phyloP scores from a whole-genome alignment of 2,113 vertebrate genomes.

The Cebidichthys violaceus region DNA sequence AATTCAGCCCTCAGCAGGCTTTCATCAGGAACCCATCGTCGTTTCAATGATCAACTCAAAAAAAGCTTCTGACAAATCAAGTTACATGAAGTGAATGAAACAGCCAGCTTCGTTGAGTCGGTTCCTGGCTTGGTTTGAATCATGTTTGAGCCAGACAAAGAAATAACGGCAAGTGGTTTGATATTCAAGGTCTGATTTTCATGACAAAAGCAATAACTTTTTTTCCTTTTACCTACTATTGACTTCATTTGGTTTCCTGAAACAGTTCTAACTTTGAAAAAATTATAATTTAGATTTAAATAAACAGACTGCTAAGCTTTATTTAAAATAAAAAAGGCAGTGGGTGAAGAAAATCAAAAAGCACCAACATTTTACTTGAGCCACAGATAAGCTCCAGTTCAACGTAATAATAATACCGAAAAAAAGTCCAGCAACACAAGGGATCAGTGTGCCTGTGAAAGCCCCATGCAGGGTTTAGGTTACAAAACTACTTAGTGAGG shows the following conservation, averaged over 20 bases:
- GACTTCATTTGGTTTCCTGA: background rate
- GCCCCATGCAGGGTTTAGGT: background rate
- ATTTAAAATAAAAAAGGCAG: background rate
- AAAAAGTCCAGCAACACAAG: background rate
- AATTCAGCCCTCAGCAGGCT: conserved; percentile 50
- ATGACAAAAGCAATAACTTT: conserved; percentile 2
- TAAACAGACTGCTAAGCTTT: background rate
- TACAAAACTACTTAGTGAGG: background rate
- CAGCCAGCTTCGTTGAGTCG: conserved; percentile 36
- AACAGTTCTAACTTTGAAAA: background rate
- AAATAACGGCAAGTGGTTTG: conserved; percentile 21
- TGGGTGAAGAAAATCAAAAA: background rate
- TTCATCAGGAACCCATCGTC: conserved; percentile 51
- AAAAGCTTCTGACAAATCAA: conserved; percentile 46
- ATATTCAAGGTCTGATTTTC: conserved; percentile 16
- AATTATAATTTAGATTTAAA: background rate
- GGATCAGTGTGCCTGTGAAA: background rate
- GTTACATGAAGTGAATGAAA: conserved; percentile 46
- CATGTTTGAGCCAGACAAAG: conserved; percentile 18
- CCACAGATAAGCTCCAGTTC: background rate
- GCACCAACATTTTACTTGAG: background rate
- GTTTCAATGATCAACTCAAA: conserved; percentile 45
- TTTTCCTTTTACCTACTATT: background rate
- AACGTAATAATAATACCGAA: background rate
- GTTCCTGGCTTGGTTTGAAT: conserved; percentile 18